These are phyloP conservation scores for Scolopax rusticola DNA, from an alignment of 2,797 vertebrate genomes.

Conservation along the genomic window DNA sequence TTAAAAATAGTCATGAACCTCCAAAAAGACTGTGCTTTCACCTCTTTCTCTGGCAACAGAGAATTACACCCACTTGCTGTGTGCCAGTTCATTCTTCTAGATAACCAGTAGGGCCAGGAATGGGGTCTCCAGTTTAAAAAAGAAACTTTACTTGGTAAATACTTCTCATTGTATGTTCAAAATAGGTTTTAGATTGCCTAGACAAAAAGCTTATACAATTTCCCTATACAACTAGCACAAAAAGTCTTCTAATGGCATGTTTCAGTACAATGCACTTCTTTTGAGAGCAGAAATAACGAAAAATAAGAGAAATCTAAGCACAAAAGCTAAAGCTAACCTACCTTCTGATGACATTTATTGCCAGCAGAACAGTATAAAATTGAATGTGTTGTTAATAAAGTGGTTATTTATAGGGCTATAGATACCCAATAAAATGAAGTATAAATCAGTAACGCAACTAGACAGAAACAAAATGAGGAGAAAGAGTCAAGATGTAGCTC, in stretches of 20 bases:
- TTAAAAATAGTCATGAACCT: slow-evolving; percentile 56
- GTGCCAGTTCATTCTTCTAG: slow-evolving; percentile 16
- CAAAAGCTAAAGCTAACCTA: slow-evolving; percentile 2
- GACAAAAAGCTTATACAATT: slow-evolving; percentile 38
- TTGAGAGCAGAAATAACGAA: slow-evolving; percentile 32
- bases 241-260: slow-evolving; percentile 5
- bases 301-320: slow-evolving; percentile 21
- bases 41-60: slow-evolving; percentile 35
- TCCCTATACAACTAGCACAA: slow-evolving; percentile 22
- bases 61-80: slow-evolving; percentile 17
- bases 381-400: neutral
- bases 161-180: slow-evolving; percentile 40
- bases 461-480: neutral
- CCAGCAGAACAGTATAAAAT: neutral
- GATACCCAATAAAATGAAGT: neutral
- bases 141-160: slow-evolving; percentile 50
- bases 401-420: neutral
- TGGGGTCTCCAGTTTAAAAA: slow-evolving; percentile 27
- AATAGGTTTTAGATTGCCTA: slow-evolving; percentile 47
- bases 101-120: slow-evolving; percentile 19
- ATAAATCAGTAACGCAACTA: neutral
- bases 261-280: slow-evolving; percentile 25
- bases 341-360: neutral
- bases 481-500: neutral
- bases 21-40: slow-evolving; percentile 40